phyloP scores from a whole-genome alignment of 2,797 vertebrate species.

The Trachops cirrhosus region DNA sequence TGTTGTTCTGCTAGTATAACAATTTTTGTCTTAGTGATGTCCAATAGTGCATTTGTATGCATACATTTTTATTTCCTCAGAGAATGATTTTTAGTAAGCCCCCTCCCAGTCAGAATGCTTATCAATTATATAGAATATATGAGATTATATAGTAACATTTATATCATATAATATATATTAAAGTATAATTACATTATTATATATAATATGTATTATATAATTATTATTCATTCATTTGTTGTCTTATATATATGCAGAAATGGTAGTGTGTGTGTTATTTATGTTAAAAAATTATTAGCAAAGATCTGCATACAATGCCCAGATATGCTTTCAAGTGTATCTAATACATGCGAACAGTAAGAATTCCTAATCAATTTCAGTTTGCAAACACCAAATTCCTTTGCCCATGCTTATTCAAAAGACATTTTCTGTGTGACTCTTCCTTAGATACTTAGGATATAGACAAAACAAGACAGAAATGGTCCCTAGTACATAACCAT shows the following conservation, averaged over 20 bases:
- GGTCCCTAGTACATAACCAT: background rate
- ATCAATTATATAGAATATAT: background rate
- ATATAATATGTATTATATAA: background rate
- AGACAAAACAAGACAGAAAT: slow-evolving; percentile 23
- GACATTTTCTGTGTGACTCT: background rate
- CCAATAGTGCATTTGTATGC: background rate
- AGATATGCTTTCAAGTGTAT: background rate
- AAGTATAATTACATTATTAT: background rate
- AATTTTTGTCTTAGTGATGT: background rate
- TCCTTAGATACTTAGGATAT: background rate
- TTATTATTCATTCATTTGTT: background rate
- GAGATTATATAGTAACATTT: background rate
- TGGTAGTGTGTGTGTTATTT: background rate
- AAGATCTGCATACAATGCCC: background rate
- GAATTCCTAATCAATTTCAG: background rate
- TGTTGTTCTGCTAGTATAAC: background rate
- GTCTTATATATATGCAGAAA: background rate
- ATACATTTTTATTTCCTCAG: background rate
- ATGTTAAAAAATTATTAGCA: background rate
- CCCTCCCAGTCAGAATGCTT: background rate
- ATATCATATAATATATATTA: background rate
- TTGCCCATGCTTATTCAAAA: background rate
- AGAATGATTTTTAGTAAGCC: background rate
- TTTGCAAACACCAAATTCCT: background rate
- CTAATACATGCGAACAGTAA: background rate